A percentile compares a stretch with the other conserved stretches of the same genome.
phyloP scores from a whole-genome alignment of 2,113 vertebrate genomes.

The Symphodus melops region DNA sequence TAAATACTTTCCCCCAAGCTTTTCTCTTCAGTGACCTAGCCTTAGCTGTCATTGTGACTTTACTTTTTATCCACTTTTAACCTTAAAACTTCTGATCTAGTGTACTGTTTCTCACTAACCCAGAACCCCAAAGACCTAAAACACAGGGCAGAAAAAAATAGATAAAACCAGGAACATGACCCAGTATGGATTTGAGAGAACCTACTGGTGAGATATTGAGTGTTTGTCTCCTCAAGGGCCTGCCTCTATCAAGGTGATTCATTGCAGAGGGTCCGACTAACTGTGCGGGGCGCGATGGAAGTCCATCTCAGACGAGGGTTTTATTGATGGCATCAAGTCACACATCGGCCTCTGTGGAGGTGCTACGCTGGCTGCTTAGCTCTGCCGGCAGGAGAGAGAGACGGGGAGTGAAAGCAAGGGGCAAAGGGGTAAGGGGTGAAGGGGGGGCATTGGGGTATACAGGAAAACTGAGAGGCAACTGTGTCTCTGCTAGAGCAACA shows the following conservation, averaged over 20 bases:
- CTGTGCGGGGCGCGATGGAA: slow-evolving; percentile 56
- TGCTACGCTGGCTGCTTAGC: slow-evolving; percentile 61
- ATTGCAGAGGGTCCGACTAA: slow-evolving; percentile 45
- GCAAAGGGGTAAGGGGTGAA: slow-evolving; percentile 14
- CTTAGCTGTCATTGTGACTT: neutral
- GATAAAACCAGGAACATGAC: slow-evolving; percentile 60
- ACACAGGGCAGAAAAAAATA: slow-evolving; percentile 14
- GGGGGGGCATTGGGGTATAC: slow-evolving; percentile 6
- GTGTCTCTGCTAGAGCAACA: slow-evolving; percentile 62
- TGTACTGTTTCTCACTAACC: slow-evolving; percentile 34
- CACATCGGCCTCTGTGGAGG: slow-evolving; percentile 79
- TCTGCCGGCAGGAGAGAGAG: slow-evolving; percentile 38
- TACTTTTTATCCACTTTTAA: slow-evolving; percentile 38
- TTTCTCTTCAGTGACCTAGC: neutral
- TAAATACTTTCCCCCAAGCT: neutral
- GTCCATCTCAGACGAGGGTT: slow-evolving; percentile 72
- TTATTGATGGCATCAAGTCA: slow-evolving; percentile 86
- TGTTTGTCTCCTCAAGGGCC: slow-evolving; percentile 76
- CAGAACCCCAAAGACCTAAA: slow-evolving; percentile 42
- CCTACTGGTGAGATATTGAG: slow-evolving; percentile 81
- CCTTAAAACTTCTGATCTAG: slow-evolving; percentile 14
- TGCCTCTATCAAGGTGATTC: slow-evolving; percentile 67
- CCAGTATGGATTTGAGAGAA: slow-evolving; percentile 68
- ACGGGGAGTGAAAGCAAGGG: slow-evolving; percentile 38
- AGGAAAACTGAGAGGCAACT: slow-evolving; percentile 60